Evolutionary conservation across 1,140 invertebrate species (phyloP), one percentile per base, ranked within the genome.

Genomic region (Aphaenogaster rudis): DNA sequence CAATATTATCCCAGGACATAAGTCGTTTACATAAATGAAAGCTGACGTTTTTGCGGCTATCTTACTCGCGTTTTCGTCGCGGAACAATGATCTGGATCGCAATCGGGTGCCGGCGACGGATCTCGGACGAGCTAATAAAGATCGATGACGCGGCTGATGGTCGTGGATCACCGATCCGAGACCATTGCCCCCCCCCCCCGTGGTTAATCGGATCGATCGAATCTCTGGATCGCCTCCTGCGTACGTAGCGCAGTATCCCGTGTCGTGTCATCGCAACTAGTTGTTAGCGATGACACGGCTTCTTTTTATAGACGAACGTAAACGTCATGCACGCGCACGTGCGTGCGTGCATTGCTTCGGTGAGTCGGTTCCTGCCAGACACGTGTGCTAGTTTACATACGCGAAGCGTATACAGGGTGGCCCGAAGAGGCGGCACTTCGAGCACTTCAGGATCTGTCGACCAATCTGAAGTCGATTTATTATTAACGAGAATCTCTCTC

Each of bases 271-370:
- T 87, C 85, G 8, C n/a, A 79, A 72, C 64, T 66, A 79, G 64
- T 52, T 84, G 88, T 90, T 89, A 90, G 72, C 88, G 89, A 92
- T 94, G 93, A 93, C 91, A 92, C 72, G 69, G 90, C 88, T 89
- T 93, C 93, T 94, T 94, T 93, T 94, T 94, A 93, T 93, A 94
- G 93, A 90, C 88, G 33, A 67, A 84, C 78, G 74, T 88, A 90
- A 84, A 86, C 82, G 85, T 80, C 77, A 59, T 88, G 63, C 48
- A 74, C 76, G 59, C 81, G 78, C 52, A 59, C 59, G 54, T 86
- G 61, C 74, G 59, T 64, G 69, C 67, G 66, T 66, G 78, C 63
- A 15, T 74, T 61, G 54, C 80, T 76, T 84, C 54, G 69, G n/a
- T 76, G 54, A 82, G 17, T 82, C 78, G 78, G 15, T 59, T 71